phyloP scores from a whole-genome alignment of 2,888 invertebrate genomes.

The Brachypalpus laphriformis region DNA sequence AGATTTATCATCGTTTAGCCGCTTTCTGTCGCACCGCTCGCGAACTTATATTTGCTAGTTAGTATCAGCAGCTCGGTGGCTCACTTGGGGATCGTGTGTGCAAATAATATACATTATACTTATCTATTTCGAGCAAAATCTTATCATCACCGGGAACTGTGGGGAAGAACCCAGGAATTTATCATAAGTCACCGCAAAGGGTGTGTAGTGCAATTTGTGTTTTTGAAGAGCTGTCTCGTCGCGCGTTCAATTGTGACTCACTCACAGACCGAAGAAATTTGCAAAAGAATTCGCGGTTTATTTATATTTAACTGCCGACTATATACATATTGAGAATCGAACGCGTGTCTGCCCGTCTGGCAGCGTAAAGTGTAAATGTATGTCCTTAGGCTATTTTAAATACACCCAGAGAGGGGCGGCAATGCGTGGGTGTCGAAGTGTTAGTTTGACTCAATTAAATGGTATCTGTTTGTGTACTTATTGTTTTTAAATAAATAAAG shows the following conservation, averaged over 20 bases:
- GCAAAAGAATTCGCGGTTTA: slow-evolving; percentile 66
- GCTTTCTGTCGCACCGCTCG: slow-evolving; percentile 21
- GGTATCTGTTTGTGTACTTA: slow-evolving; percentile 24
- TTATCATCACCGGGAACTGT: slow-evolving; percentile 30
- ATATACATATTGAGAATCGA: slow-evolving; percentile 38
- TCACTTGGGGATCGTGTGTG: slow-evolving; percentile 25
- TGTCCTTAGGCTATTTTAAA: slow-evolving; percentile 58
- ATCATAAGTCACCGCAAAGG: slow-evolving; percentile 11
- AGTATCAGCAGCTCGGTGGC: neutral
- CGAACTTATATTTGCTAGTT: slow-evolving; percentile 36
- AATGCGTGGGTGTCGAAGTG: slow-evolving; percentile 55
- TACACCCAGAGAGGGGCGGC: slow-evolving; percentile 31
- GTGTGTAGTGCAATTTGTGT: slow-evolving; percentile 19
- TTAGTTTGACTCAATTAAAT: slow-evolving; percentile 53
- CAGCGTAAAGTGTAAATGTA: slow-evolving; percentile 47
- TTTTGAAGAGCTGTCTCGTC: slow-evolving; percentile 47
- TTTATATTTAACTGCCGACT: slow-evolving; percentile 60
- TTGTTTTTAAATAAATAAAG: slow-evolving; percentile 28
- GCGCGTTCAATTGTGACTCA: slow-evolving; percentile 55
- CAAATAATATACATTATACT: slow-evolving; percentile 36
- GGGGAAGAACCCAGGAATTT: slow-evolving; percentile 11
- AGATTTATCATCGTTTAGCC: slow-evolving; percentile 13
- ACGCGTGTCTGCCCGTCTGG: slow-evolving; percentile 65
- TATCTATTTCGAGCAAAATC: slow-evolving; percentile 44
- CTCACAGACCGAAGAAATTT: slow-evolving; percentile 43